Evolutionary conservation across 2,113 vertebrate species (phyloP).

Genomic region (Cyphomyrus plagiostoma): DNA sequence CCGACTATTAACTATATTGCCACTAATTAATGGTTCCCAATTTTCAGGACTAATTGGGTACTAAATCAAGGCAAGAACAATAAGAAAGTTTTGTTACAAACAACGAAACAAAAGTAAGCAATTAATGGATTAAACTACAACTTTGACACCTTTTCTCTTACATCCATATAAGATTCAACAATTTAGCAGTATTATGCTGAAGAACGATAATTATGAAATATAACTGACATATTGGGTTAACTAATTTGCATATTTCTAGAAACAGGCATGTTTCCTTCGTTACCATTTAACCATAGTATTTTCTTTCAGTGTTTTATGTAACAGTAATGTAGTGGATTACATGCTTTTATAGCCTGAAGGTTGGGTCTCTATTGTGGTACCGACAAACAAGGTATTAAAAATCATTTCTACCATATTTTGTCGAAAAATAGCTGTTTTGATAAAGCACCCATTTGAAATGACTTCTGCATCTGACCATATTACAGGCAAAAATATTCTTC

Average conservation of each 20-base stretch:
- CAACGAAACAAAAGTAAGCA: background rate
- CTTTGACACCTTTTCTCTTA: background rate
- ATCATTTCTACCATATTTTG: background rate
- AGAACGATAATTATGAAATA: background rate
- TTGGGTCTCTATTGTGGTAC: background rate
- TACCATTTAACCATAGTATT: background rate
- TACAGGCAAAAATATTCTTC: background rate
- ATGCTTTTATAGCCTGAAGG: background rate
- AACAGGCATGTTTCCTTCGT: background rate
- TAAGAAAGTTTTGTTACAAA: background rate
- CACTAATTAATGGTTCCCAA: slow-evolving; percentile 24
- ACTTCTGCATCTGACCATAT: background rate
- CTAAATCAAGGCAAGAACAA: slow-evolving; percentile 6
- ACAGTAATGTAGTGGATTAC: background rate
- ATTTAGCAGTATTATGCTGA: background rate
- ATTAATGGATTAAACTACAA: background rate
- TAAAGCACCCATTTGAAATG: background rate
- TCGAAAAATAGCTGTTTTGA: background rate
- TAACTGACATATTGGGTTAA: background rate
- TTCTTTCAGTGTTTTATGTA: background rate
- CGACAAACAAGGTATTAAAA: background rate
- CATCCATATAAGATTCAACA: background rate
- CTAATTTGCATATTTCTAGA: background rate
- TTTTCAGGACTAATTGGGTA: slow-evolving; percentile 23
- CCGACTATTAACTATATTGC: slow-evolving; percentile 19